phyloP scores from a whole-genome alignment of 2,888 invertebrate genomes.

The Allophyes oxyacanthae region DNA sequence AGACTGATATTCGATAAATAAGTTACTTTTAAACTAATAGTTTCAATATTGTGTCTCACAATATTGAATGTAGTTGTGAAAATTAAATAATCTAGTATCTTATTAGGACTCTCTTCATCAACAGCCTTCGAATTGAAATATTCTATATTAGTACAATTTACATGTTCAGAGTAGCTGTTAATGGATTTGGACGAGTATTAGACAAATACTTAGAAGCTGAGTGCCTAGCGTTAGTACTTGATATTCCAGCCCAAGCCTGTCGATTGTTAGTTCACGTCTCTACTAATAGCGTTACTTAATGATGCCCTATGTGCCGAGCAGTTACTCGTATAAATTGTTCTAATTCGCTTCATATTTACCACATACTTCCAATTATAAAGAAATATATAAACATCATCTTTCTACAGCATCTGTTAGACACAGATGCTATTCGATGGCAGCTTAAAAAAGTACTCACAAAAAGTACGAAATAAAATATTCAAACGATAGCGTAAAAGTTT shows the following conservation, averaged over 20 bases:
- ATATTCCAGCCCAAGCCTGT: slow-evolving; percentile 24
- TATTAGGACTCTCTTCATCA: neutral
- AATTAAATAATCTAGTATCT: neutral
- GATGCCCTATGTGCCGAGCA: slow-evolving; percentile 7
- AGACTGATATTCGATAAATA: no score
- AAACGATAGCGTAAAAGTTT: slow-evolving; percentile 34
- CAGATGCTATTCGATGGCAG: no score
- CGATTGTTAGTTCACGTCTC: slow-evolving; percentile 34
- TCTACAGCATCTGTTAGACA: no score
- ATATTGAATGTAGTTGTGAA: neutral
- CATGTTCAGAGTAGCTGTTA: slow-evolving; percentile 10
- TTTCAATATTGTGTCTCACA: neutral
- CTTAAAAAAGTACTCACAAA: slow-evolving; percentile 2
- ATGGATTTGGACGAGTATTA: slow-evolving; percentile 17
- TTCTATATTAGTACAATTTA: slow-evolving; percentile 1
- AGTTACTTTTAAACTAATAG: no score
- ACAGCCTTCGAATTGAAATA: neutral
- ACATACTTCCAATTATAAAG: neutral
- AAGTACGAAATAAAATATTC: slow-evolving; percentile 34
- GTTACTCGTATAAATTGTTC: slow-evolving; percentile 8
- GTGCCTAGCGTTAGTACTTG: slow-evolving; percentile 16
- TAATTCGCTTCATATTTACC: neutral
- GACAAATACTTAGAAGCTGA: slow-evolving; percentile 14
- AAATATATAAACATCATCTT: neutral
- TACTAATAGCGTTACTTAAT: slow-evolving; percentile 22